phyloP scores from a whole-genome alignment of 2,797 vertebrate species.

The Ctenochaetus hawaiiensis region DNA sequence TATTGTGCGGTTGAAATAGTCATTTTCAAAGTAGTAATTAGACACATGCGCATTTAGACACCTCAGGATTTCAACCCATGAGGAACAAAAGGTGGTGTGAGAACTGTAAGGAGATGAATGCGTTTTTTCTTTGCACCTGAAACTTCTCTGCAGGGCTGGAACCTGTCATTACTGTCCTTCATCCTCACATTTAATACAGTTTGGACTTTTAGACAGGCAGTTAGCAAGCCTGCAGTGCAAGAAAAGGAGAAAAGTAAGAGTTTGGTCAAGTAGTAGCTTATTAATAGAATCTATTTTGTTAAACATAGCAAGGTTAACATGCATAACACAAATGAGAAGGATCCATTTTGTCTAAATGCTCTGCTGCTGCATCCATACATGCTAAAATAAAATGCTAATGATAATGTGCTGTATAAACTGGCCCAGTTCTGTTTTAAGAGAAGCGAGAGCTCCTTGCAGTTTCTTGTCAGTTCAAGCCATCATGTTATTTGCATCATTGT shows the following conservation, averaged over 20 bases:
- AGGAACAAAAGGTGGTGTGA: constrained; percentile 34
- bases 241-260: constrained; percentile 2
- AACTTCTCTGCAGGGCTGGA: constrained; percentile 5
- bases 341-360: neutral
- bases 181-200: constrained; percentile 13
- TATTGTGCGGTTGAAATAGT: constrained; percentile 38
- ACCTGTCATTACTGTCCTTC: constrained; percentile 56
- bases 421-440: constrained; percentile 40
- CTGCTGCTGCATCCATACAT: neutral
- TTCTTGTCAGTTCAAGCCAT: constrained; percentile 49
- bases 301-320: neutral
- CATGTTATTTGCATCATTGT: constrained; percentile 56
- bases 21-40: constrained; percentile 49
- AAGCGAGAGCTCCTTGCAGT: constrained; percentile 4
- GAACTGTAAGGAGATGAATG: constrained; percentile 13
- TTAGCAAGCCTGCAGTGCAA: neutral
- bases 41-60: constrained; percentile 9
- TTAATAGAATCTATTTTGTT: constrained; percentile 19
- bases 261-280: constrained; percentile 15
- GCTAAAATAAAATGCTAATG: constrained; percentile 11
- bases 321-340: neutral
- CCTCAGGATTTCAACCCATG: constrained; percentile 17
- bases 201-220: constrained; percentile 3
- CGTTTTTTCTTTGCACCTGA: constrained; percentile 22
- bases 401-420: constrained; percentile 26